phyloP scores from a whole-genome alignment of 2,797 vertebrate genomes.

The Oreortyx pictus region DNA sequence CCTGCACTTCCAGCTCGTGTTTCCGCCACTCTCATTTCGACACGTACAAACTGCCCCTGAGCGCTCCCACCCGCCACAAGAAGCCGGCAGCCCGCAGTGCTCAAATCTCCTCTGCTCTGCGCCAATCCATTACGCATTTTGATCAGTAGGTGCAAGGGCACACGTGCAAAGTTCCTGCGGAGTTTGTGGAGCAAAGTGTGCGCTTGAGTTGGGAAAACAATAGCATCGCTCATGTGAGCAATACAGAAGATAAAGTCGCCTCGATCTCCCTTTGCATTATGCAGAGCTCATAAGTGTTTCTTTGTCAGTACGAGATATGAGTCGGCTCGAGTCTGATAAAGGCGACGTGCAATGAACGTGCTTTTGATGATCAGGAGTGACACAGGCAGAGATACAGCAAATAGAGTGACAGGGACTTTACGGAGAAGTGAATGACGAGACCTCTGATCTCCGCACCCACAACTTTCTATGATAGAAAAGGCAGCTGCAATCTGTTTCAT shows the following conservation, averaged over 20 bases:
- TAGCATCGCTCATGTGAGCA: background rate
- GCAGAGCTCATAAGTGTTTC: background rate
- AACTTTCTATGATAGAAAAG: slow-evolving; percentile 25
- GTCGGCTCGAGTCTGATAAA: background rate
- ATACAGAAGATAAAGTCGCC: background rate
- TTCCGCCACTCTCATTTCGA: background rate
- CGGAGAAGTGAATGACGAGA: background rate
- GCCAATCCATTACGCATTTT: rapidly evolving
- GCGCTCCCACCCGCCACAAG: background rate
- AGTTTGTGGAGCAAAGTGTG: background rate
- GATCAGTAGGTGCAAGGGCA: background rate
- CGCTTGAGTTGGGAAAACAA: background rate
- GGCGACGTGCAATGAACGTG: background rate
- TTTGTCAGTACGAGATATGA: background rate
- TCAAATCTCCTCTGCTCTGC: background rate
- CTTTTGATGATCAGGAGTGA: background rate
- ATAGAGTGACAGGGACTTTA: background rate
- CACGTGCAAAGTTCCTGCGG: rapidly evolving
- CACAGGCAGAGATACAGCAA: background rate
- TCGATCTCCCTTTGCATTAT: background rate
- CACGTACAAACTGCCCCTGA: background rate
- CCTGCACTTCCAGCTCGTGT: background rate
- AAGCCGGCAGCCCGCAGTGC: background rate
- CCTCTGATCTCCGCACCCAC: slow-evolving; percentile 46
- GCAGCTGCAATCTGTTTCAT: slow-evolving; percentile 70